These are phyloP conservation scores for Paramormyrops kingsleyae DNA, from an alignment of 2,113 vertebrate species.

Conservation along the genomic window DNA sequence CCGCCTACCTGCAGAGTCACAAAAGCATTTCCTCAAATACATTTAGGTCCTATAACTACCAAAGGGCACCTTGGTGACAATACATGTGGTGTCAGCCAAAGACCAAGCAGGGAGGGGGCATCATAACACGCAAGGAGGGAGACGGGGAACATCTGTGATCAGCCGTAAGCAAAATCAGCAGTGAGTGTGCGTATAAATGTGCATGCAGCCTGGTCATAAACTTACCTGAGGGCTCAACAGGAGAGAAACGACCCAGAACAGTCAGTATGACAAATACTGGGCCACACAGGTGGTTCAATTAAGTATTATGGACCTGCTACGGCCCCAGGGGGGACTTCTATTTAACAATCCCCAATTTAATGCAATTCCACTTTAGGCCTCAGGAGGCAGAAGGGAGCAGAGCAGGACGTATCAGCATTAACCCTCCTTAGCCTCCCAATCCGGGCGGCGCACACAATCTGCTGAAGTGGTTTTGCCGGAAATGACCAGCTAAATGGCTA, in stretches of 20 bases:
- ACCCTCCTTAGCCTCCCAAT: background rate
- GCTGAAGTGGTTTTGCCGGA: background rate
- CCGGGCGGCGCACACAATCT: background rate
- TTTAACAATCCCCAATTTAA: background rate
- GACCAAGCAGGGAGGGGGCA: background rate
- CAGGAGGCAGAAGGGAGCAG: background rate
- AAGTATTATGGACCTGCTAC: background rate
- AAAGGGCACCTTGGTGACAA: background rate
- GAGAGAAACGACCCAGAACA: background rate
- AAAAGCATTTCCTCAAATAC: background rate
- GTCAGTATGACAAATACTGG: background rate
- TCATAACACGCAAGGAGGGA: background rate
- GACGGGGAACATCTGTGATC: background rate
- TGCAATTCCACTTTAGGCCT: background rate
- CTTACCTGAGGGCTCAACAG: background rate
- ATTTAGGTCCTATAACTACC: background rate
- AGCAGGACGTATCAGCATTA: background rate
- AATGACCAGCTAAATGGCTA: background rate
- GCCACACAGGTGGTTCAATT: background rate
- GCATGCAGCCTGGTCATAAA: background rate
- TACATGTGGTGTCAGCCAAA: background rate
- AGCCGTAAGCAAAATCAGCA: background rate
- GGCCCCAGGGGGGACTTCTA: background rate
- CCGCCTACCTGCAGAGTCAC: background rate
- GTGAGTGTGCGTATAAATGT: background rate